Base-by-base conservation (phyloP, 2,888 invertebrate genomes). In the Artemia sp. region DNA sequence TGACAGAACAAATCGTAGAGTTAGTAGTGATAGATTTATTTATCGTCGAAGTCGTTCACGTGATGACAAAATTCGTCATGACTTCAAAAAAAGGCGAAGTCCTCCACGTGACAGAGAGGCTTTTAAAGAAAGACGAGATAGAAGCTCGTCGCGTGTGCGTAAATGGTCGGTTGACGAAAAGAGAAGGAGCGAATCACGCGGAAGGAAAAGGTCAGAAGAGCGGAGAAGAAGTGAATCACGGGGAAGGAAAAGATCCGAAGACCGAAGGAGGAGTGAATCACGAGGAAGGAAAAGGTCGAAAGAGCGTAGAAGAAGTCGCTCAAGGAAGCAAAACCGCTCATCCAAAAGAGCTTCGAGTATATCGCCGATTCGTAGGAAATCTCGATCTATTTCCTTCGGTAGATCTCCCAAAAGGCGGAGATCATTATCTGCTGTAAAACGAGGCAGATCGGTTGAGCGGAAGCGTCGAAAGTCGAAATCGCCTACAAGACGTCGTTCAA, bases 211-310 rank as follows among this genome's bases (percentile, higher is more conserved):
- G 68, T 50, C 14, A 12, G 10, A 19, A 53, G 51, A 70, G 68
- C 71, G n/a, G 50, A 64, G 4, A 67, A 69, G 12, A 50, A 70
- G 8, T 69, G 71, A 50, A 70, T 67, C 12, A 70, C 71, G 1
- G 73, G 73, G 67, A 75, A 78, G 51, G 75, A 74, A 67, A 75
- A 74, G 70, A 19, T 58, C 64, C 1, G 14, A n/a, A 10, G 24
- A 58, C n/a, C 64, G 64, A 8, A n/a, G 64, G 9, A n/a, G 64
- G 14, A 19, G 14, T 9, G 14, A 24, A 58, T 58, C 64, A 8
- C 64, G 64, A n/a, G 64, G 11, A 58, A 38, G 5, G 38, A 38
- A 38, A 38, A n/a, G 64, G 14, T 58, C 64, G 14, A 58, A 58
- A 58, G n/a, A n/a, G 64, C 64, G 14, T 19, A 58, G 24, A 24